Evolutionary conservation across 2,113 vertebrate species (phyloP), one percentile per base, ranked within the genome.

Genomic region (Vulpes vulpes): DNA sequence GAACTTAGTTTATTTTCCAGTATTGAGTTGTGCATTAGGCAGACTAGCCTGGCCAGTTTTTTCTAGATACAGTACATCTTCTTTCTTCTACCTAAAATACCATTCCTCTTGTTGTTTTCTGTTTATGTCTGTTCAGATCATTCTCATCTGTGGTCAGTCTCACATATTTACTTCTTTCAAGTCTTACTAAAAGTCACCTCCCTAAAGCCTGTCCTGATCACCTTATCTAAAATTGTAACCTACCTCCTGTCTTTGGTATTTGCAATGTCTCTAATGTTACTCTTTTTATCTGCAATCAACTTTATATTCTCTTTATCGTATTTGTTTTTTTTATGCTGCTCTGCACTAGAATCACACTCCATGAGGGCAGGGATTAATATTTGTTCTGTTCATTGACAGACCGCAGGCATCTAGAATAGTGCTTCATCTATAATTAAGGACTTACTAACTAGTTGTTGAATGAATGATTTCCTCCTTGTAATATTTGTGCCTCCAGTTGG

Each of bases 1-100:
- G 59, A 94, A 51, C 38, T 17, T 92, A 16, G 23, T 79, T 94
- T 94, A 57, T 85, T 71, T 97, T 89, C 35, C 14, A 85, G 43
- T 85, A 80, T 84, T 60, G 73, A 73, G 38, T 55, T 71, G 8
- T 65, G 35, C 27, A 53, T 96, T 32, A 92, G 71, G 11, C 30
- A 95, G 8, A 25, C 64, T 71, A 59, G 17, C 12, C 23, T 35
- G 49, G 30, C 12, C 59, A 0, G 30, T 22, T 83, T 83, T 95
- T 57, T 71, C n/a, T 59, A 59, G 30, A 53, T 65, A 51, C 57
- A 91, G 69, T 35, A 38, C 9, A 5, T 53, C 38, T 65, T 57
- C 64, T 51, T 67, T 94, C n/a, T 32, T 85, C 4, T 49, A 11
- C n/a, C 17, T 51, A 11, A 49, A 78, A 25, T 76, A 51, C n/a